Evolutionary conservation across 2,797 vertebrate species (phyloP).

Genomic region (Nasua narica): DNA sequence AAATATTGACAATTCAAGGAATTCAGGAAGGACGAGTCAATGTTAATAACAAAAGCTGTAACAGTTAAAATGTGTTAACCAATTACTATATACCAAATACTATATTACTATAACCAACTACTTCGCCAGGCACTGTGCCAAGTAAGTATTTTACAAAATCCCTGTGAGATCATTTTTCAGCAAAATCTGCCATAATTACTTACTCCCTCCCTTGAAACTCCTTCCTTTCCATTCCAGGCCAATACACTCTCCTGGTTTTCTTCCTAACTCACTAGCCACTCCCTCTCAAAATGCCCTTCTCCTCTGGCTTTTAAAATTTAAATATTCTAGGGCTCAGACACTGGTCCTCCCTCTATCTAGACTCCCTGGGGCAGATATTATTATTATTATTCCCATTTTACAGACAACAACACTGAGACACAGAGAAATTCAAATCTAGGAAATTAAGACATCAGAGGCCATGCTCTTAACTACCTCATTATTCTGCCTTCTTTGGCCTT

Average conservation of each 20-base stretch:
- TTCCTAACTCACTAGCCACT: not conserved
- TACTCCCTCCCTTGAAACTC: not conserved
- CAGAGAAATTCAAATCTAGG: not conserved
- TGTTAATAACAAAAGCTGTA: constrained; percentile 7
- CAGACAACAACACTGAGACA: not conserved
- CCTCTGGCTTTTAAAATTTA: not conserved
- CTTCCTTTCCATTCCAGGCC: constrained; percentile 9
- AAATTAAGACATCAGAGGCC: not conserved
- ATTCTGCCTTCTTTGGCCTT: not conserved
- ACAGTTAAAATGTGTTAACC: not conserved
- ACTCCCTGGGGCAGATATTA: not conserved
- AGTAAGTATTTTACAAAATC: not conserved
- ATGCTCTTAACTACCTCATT: constrained; percentile 14
- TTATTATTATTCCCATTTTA: not conserved
- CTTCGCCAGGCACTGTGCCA: not conserved
- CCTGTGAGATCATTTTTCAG: not conserved
- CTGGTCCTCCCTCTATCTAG: not conserved
- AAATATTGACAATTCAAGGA: not conserved
- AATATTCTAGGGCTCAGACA: not conserved
- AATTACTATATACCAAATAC: constrained; percentile 31
- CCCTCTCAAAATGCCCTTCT: not conserved
- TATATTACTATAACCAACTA: no score
- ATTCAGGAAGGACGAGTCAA: not conserved
- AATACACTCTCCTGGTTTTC: constrained; percentile 1
- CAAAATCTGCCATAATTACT: constrained; percentile 33